Conservation (phyloP, 2,888 invertebrate species). For the Acanthosepion lycidas region DNA sequence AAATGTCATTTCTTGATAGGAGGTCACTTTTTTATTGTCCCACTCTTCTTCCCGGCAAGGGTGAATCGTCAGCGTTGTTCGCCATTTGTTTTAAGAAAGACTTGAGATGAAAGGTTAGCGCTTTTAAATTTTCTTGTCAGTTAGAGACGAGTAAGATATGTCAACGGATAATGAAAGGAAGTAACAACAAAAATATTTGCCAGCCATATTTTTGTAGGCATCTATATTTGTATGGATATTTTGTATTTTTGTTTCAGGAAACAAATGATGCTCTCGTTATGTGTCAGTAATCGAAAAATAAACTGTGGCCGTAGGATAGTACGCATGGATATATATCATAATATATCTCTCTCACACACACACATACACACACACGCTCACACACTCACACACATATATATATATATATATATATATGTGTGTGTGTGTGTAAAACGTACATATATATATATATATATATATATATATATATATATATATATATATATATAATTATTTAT, state of each 20-base stretch:
- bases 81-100: not conserved
- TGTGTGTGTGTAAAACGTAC: too few relatives aligned
- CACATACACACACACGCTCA: too few relatives aligned
- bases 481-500: too few relatives aligned
- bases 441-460: too few relatives aligned
- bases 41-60: not conserved
- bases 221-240: not conserved
- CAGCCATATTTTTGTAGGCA: not conserved
- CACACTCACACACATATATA: too few relatives aligned
- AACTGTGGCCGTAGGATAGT: not conserved
- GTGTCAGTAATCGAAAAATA: not conserved
- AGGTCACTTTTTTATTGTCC: not conserved
- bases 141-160: not conserved
- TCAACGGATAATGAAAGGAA: not conserved
- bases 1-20: not conserved
- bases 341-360: too few relatives aligned
- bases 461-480: too few relatives aligned
- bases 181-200: not conserved
- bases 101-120: conserved; percentile 11
- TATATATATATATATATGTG: too few relatives aligned
- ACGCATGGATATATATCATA: not conserved
- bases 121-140: conserved; percentile 14
- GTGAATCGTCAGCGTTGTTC: not conserved
- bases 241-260: too few relatives aligned
- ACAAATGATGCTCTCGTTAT: too few relatives aligned